These are phyloP conservation scores for Drosophila lacicola DNA, from an alignment of 2,888 invertebrate species.

Conservation along the genomic window DNA sequence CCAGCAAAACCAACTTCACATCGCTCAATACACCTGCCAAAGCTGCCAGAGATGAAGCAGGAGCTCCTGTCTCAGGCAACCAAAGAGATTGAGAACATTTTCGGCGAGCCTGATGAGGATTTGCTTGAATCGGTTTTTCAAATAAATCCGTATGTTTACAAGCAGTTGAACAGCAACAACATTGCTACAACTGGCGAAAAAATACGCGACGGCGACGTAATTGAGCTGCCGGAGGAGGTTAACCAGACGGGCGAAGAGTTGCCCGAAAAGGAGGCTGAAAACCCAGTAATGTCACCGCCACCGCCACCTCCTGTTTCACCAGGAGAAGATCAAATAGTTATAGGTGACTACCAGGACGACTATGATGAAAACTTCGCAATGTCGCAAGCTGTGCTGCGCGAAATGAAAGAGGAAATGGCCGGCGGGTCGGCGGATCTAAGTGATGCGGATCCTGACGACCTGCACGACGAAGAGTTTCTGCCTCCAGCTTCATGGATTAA, in stretches of 20 bases:
- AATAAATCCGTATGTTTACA: constrained; percentile 76
- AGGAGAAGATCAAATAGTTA: background rate
- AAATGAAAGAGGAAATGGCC: constrained; percentile 77
- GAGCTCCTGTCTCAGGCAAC: constrained; percentile 61
- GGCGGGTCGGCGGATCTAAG: constrained; percentile 33
- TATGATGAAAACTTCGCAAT: constrained; percentile 73
- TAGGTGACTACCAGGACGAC: constrained; percentile 31
- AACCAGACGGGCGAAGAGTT: background rate
- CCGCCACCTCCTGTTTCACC: constrained; percentile 2
- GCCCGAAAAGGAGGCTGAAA: background rate
- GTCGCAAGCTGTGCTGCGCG: constrained; percentile 78
- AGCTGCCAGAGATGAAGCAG: constrained; percentile 62
- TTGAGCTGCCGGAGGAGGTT: constrained; percentile 38
- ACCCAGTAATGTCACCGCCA: background rate
- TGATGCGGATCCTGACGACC: constrained; percentile 21
- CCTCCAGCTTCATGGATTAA: constrained; percentile 5
- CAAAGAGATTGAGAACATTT: constrained; percentile 74
- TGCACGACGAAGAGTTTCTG: constrained; percentile 33
- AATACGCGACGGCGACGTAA: constrained; percentile 56
- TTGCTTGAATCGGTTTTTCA: constrained; percentile 61
- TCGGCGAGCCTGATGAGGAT: constrained; percentile 71
- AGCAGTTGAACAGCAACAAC: constrained; percentile 49
- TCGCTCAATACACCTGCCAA: constrained; percentile 65
- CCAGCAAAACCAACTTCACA: background rate
- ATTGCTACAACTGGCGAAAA: constrained; percentile 3